Evolutionary conservation across 37 sponge, comb jelly and placozoan genomes (phyloP).

Genomic region (Geodia barretti): DNA sequence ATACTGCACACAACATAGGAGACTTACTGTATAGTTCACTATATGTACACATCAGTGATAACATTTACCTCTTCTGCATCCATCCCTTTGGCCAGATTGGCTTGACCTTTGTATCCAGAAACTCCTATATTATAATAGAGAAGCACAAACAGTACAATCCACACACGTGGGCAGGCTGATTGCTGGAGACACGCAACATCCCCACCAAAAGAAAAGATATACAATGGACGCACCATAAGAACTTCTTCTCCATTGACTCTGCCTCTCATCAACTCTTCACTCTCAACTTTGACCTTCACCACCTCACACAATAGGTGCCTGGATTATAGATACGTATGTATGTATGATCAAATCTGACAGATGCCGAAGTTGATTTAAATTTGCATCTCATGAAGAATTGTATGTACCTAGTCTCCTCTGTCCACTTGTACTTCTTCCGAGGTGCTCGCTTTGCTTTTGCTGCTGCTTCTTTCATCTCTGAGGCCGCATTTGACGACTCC

Average conservation of each 20-base stretch:
- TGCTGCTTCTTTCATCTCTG: background rate
- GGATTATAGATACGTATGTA: no score
- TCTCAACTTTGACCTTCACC: slow-evolving; percentile 49
- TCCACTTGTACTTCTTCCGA: slow-evolving; percentile 69
- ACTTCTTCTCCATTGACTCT: slow-evolving; percentile 49
- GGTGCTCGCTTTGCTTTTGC: slow-evolving; percentile 43
- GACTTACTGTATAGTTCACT: no score
- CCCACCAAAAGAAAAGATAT: no score
- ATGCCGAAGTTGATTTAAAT: no score
- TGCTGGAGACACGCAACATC: no score
- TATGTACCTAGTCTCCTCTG: slow-evolving; percentile 30
- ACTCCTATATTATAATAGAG: slow-evolving; percentile 40
- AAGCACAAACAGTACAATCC: background rate
- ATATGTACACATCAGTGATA: no score
- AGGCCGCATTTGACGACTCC: background rate
- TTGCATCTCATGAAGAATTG: no score
- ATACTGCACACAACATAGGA: slow-evolving; percentile 21
- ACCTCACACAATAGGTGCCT: slow-evolving; percentile 57
- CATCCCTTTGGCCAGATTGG: slow-evolving; percentile 85
- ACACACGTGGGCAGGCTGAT: background rate
- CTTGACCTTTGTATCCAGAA: slow-evolving; percentile 60
- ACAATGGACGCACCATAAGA: slow-evolving; percentile 29
- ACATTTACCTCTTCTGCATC: slow-evolving; percentile 67
- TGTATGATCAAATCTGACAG: no score
- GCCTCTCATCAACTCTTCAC: slow-evolving; percentile 33